Evolutionary conservation across 2,797 vertebrate genomes (phyloP).

Genomic region (Peromyscus aztecus): DNA sequence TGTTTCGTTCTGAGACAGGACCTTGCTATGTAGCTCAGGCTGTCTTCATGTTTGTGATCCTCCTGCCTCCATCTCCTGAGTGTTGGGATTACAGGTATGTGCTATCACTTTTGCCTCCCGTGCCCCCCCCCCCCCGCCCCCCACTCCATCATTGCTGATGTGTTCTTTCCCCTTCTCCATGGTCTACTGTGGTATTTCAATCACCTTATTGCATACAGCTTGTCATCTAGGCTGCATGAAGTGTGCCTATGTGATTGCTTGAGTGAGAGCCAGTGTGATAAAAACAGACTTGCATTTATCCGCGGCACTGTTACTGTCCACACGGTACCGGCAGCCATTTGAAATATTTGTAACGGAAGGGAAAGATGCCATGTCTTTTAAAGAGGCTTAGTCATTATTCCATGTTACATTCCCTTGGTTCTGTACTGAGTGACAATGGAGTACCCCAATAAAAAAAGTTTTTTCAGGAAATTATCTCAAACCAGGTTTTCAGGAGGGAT

Average conservation of each 20-base stretch:
- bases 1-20: background rate
- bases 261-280: background rate
- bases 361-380: background rate
- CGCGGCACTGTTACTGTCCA: background rate
- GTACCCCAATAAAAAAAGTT: background rate
- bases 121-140: too few species aligned
- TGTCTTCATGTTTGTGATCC: background rate
- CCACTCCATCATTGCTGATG: background rate
- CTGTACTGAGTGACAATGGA: background rate
- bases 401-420: background rate
- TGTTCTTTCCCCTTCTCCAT: background rate
- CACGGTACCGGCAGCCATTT: background rate
- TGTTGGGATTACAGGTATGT: too few species aligned
- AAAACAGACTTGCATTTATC: background rate
- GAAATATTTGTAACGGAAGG: background rate
- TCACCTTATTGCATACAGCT: background rate
- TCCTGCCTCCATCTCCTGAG: background rate
- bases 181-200: background rate
- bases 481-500: conserved; percentile 49
- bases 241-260: background rate
- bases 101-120: background rate
- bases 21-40: background rate
- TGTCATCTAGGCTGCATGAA: background rate
- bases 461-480: conserved; percentile 54
- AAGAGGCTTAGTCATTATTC: background rate